Evolutionary conservation across 2,888 invertebrate genomes (phyloP), one percentile per base, ranked within the genome.

Genomic region (Carabus problematicus): DNA sequence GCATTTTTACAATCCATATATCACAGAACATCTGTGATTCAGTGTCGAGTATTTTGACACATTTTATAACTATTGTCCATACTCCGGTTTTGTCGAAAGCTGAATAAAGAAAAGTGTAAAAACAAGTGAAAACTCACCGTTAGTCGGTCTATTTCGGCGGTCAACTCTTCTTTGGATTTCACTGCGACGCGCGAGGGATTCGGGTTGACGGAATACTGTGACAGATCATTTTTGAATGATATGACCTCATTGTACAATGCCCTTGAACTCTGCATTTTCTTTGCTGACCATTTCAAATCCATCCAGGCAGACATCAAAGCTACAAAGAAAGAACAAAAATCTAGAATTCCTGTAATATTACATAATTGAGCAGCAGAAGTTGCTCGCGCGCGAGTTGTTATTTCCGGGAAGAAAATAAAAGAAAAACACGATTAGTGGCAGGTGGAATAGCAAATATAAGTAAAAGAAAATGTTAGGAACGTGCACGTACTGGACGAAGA

Each of bases 281-380:
- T 72, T 45, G 79, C 77, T 70, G 77, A 78, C 55, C 75, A 80
- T 76, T 84, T 84, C 64, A 85, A 77, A 61, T 80, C 78, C 75
- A 84, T 84, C 85, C 86, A 83, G 77, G 82, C 77, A 75, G 81
- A 78, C 74, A 85, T 78, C 75, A 86, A 75, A 76, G 83, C 83
- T 86, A 80, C 49, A 79, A 76, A 56, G 43, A 73, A 69, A 68
- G 3, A 41, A 54, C 2, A n/a, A 56, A 56, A 19, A 14, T 11
- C 18, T 54, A 11, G 11, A 56, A 56, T 29, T 40, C 4, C n/a
- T 14, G 19, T 29, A 56, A 56, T n/a, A 18, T 29, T 14, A 56
- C 12, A 56, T 39, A 29, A 52, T 29, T 29, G 16, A 16, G 52
- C 18, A 52, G 18, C 18, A 12, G 9, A 52, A 52, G 6, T 52